These are phyloP conservation scores for Coremacera marginata DNA, from an alignment of 2,888 invertebrate genomes.

Conservation along the genomic window DNA sequence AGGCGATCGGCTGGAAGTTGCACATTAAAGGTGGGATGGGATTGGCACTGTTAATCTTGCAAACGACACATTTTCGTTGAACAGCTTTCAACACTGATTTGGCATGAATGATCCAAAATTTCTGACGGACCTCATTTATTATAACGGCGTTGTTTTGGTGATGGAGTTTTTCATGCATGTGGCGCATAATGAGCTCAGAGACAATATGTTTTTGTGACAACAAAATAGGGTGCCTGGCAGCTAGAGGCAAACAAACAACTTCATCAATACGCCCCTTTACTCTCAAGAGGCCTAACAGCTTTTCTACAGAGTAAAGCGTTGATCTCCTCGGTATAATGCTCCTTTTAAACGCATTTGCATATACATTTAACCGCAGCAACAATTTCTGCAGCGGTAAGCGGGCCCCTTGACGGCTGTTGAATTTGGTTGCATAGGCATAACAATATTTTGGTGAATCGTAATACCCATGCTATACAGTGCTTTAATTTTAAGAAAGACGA, in stretches of 20 bases:
- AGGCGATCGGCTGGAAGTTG: too few species aligned
- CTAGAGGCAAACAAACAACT: constrained; percentile 30
- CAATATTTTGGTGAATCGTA: neutral
- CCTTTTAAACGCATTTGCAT: neutral
- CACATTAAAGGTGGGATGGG: constrained; percentile 39
- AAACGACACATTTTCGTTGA: constrained; percentile 17
- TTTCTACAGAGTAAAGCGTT: constrained; percentile 24
- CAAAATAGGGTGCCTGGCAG: constrained; percentile 39
- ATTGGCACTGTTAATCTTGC: constrained; percentile 37
- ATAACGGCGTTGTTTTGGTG: constrained; percentile 34
- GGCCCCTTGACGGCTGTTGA: neutral
- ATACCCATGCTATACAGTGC: constrained; percentile 29
- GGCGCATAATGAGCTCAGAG: constrained; percentile 32
- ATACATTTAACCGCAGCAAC: neutral
- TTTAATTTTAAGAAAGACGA: constrained; percentile 29
- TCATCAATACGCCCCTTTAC: constrained; percentile 40
- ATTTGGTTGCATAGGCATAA: neutral
- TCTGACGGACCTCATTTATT: constrained; percentile 38
- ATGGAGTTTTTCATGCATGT: constrained; percentile 35
- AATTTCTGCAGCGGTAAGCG: neutral
- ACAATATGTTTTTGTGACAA: too few species aligned
- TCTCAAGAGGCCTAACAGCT: constrained; percentile 22
- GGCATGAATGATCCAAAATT: constrained; percentile 39
- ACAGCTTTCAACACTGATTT: constrained; percentile 23
- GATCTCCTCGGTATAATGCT: constrained; percentile 17